phyloP scores from a whole-genome alignment of 2,888 invertebrate genomes.

The Plagodis pulveraria region DNA sequence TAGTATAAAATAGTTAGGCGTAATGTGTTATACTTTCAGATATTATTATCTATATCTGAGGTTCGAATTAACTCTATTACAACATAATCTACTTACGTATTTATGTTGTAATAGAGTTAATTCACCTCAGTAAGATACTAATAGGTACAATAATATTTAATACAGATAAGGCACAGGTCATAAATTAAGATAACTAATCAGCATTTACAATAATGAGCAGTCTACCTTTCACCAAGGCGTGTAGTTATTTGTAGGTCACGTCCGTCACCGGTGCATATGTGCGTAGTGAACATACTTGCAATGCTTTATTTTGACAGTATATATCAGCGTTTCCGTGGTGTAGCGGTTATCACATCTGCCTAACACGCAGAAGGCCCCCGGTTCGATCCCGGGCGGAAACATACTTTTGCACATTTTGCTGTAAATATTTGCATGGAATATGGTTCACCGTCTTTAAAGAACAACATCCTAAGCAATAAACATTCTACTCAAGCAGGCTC shows the following conservation, averaged over 20 bases:
- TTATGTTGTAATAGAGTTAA: no score
- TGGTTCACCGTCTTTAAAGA: no score
- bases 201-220: constrained; percentile 9
- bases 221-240: constrained; percentile 26
- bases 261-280: not conserved
- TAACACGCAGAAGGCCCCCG: constrained; percentile 96
- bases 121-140: no score
- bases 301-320: constrained; percentile 2
- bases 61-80: no score
- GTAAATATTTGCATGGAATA: no score
- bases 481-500: no score
- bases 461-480: no score
- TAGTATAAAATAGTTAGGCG: no score
- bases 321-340: constrained; percentile 89
- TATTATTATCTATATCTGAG: no score
- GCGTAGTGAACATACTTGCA: not conserved
- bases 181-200: constrained; percentile 27
- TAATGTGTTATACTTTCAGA: no score
- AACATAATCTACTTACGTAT: no score
- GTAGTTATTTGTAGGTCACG: not conserved
- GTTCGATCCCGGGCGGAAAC: constrained; percentile 95
- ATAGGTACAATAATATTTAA: not conserved
- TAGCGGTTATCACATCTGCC: constrained; percentile 96
- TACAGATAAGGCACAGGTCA: constrained; percentile 10
- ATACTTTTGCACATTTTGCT: constrained; percentile 49